phyloP scores from a whole-genome alignment of 1,140 invertebrate genomes.

The Trichomalopsis sarcophagae region DNA sequence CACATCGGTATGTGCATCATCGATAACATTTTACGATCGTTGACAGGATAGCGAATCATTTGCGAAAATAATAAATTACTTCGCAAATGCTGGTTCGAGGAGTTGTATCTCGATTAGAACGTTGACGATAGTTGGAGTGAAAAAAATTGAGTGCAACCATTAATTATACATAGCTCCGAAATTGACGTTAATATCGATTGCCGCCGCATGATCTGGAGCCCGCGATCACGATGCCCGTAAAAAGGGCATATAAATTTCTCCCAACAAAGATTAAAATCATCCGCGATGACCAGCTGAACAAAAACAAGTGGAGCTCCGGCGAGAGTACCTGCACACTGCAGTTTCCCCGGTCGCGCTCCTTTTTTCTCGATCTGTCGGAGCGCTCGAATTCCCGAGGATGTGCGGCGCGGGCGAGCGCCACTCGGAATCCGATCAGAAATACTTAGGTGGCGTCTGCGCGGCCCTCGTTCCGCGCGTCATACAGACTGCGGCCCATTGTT shows the following conservation, averaged over 20 bases:
- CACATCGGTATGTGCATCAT: too few species aligned
- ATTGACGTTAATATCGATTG: background rate
- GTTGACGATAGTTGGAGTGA: background rate
- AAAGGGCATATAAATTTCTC: slow-evolving; percentile 41
- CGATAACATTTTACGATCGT: too few species aligned
- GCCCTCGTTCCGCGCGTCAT: slow-evolving; percentile 27
- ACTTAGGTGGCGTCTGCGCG: slow-evolving; percentile 58
- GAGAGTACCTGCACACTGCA: background rate
- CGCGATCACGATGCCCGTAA: background rate
- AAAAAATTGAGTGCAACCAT: background rate
- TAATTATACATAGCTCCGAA: background rate
- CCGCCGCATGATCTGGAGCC: background rate
- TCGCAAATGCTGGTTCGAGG: too few species aligned
- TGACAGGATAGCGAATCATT: too few species aligned
- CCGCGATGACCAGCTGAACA: background rate
- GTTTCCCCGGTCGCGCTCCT: background rate
- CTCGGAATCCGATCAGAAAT: slow-evolving; percentile 60
- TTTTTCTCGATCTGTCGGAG: background rate
- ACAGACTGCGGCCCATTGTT: slow-evolving; percentile 28
- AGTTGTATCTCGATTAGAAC: background rate
- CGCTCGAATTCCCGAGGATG: slow-evolving; percentile 20
- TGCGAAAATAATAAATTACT: too few species aligned
- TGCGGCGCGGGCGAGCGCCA: background rate
- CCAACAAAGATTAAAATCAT: slow-evolving; percentile 24
- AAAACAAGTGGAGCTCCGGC: background rate